Base-by-base conservation (phyloP, 2,888 invertebrate species). In the Slavum lentiscoides region DNA sequence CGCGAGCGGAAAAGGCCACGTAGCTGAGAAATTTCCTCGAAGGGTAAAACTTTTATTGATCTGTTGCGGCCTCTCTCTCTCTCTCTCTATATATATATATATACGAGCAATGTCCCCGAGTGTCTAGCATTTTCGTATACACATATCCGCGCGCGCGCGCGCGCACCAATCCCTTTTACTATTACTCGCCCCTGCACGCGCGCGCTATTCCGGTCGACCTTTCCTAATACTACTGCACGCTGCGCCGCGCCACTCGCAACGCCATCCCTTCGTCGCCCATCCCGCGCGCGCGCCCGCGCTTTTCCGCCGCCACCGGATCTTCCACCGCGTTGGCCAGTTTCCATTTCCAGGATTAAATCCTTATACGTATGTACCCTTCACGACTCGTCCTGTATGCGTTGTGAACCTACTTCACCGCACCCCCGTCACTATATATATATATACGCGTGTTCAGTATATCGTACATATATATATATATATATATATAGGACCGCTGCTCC, bases 1-100 rank as follows among this genome's bases (percentile, higher is more conserved):
- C 53, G 53, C 59, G 23, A n/a, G 49, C 19, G 19, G 30, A 62
- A 69, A 69, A 55, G 69, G 69, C 69, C 72, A 64, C 69, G 77
- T 76, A 69, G 70, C 76, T 23, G 87, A 87, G 86, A 87, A 87
- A 85, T 87, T 87, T 86, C 87, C 85, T 86, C 86, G 85, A 86
- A 86, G 81, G 81, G 75, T 74, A 81, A 80, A 80, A 81, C 67
- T 80, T 80, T 80, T 80, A 80, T 80, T 80, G 80, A 80, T 80
- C 80, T 80, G 64, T 64, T 58, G 72, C 43, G 80, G 80, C 72
- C 80, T 80, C n/a, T 58, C 39, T 17, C 58, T 13, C 66, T 30
- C 23, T 59, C 30, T n/a, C 19, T 30, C 39, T 66, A 19, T 19
- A 19, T 43, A 13, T n/a, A 8, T 62, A 49, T 80, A 17, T 21